Evolutionary conservation across 2,797 vertebrate genomes (phyloP), one percentile per base, ranked within the genome.

Genomic region (Pseudochirops corinnae): DNA sequence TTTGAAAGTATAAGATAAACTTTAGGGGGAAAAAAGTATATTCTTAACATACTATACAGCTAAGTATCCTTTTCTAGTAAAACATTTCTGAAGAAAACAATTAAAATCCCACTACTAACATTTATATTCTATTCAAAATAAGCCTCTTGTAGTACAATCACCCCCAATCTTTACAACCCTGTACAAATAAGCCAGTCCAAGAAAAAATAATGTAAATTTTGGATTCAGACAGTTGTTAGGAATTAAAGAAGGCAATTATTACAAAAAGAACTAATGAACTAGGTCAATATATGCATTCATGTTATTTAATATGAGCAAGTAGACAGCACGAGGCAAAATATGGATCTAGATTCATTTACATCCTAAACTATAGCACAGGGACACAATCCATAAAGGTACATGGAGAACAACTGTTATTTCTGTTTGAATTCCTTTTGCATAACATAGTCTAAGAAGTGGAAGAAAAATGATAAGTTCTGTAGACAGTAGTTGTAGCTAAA

Each of bases 1-100:
- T 96, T 91, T 93, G 50, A 96, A 96, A 92, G 58, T 33, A 94
- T 39, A 55, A 14, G 14, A 55, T 93, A 91, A 55, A 95, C 91
- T 39, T 60, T 92, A 53, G n/a, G 46, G 28, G 46, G 96, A 5
- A 21, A 39, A 94, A 31, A 56, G 31, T 93, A 52, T 50, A 55
- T 91, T 60, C 33, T 31, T 62, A 62, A 94, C 4, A 92, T 24
- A 5, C 11, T 33, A n/a, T 16, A 16, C 31, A n/a, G 16, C 60
- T 33, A 67, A 13, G 39, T 39, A 87, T 87, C 9, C 39, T 87
- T 87, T 50, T 50, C 52, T 56, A 93, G 31, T 74, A 92, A 58
- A 91, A 82, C 67, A 74, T 92, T 92, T 93, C 62, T 92, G 97
- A 91, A 90, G 93, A 96, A 92, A 94, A 56, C 29, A 55, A 92